Evolutionary conservation across 2,113 vertebrate species (phyloP).

Genomic region (Otocyon megalotis): DNA sequence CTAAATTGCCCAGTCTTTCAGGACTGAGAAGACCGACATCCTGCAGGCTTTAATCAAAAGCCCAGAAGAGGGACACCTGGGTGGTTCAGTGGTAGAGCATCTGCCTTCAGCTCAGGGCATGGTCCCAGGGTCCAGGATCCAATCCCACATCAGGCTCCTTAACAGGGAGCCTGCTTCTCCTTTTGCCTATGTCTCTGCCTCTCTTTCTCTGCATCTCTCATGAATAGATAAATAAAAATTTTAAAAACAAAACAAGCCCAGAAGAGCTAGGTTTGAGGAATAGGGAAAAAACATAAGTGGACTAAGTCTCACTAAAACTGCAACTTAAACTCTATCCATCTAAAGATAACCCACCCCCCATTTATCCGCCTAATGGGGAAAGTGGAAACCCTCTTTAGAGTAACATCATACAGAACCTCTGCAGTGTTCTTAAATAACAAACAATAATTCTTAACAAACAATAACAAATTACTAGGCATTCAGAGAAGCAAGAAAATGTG

Average conservation of each 20-base stretch:
- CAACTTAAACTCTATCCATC: background rate
- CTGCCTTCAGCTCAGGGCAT: too few species aligned
- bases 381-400: background rate
- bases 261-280: slow-evolving; percentile 6
- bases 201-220: too few species aligned
- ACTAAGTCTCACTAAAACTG: slow-evolving; percentile 16
- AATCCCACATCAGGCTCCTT: too few species aligned
- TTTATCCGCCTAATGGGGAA: background rate
- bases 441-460: background rate
- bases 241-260: background rate
- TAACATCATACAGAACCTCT: background rate
- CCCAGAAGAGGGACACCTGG: background rate
- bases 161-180: too few species aligned
- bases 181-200: too few species aligned
- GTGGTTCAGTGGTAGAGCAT: too few species aligned
- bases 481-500: background rate
- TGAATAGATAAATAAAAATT: too few species aligned
- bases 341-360: background rate
- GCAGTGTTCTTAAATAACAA: background rate
- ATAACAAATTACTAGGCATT: background rate
- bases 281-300: background rate
- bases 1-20: background rate
- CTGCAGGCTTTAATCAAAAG: background rate
- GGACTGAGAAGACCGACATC: background rate
- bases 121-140: too few species aligned